Evolutionary conservation across 1,140 invertebrate genomes (phyloP).

Genomic region (Globodera rostochiensis): DNA sequence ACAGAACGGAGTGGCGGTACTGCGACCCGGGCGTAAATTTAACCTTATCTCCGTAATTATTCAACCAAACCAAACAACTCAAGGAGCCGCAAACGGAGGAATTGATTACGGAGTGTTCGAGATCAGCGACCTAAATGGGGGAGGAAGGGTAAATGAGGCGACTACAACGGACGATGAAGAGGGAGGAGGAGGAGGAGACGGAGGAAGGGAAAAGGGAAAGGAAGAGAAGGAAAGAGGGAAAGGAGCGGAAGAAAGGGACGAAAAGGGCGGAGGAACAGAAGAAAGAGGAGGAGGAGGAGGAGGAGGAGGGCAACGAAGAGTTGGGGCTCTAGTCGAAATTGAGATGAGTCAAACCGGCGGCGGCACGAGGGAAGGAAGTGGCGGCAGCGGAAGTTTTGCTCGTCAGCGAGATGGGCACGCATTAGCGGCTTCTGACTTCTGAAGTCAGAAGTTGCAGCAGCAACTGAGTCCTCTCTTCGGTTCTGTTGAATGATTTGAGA

Average conservation of each 20-base stretch:
- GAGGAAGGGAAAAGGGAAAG: neutral
- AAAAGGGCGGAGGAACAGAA: neutral
- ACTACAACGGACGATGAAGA: neutral
- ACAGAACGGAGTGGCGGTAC: neutral
- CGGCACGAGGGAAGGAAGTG: too few relatives aligned
- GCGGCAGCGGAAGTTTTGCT: neutral
- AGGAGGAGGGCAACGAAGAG: neutral
- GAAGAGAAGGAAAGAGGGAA: neutral
- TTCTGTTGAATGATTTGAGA: too few relatives aligned
- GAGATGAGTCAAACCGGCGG: neutral
- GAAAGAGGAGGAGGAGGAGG: neutral
- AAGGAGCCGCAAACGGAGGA: neutral
- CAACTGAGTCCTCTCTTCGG: too few relatives aligned
- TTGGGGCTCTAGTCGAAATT: neutral
- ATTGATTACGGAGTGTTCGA: constrained; percentile 4
- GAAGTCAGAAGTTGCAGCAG: too few relatives aligned
- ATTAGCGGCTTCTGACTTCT: neutral
- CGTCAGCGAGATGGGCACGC: neutral
- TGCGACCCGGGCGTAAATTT: neutral
- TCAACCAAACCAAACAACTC: neutral
- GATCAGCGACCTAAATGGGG: neutral
- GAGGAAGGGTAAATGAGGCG: neutral
- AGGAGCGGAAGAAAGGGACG: neutral
- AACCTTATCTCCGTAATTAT: neutral
- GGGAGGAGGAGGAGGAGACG: neutral